Evolutionary conservation across 2,888 invertebrate species (phyloP).

Genomic region (Himalopsyche tibetana): DNA sequence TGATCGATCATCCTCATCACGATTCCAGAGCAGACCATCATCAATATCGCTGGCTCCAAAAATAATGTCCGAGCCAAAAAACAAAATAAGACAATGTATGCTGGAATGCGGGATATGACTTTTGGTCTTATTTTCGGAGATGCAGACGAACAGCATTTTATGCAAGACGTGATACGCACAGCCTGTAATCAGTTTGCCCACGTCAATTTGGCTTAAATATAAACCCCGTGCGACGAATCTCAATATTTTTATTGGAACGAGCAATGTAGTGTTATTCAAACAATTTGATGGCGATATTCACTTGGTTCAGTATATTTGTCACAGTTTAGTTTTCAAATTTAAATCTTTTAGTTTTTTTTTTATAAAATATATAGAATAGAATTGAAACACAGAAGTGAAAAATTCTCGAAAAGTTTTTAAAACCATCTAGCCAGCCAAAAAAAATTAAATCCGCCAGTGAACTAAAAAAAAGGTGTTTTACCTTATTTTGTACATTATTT

Average conservation of each 20-base stretch:
- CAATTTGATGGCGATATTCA: no score
- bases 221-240: not conserved
- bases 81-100: not conserved
- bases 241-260: not conserved
- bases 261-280: no score
- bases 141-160: constrained; percentile 16
- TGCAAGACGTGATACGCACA: constrained; percentile 21
- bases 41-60: not conserved
- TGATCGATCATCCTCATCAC: constrained; percentile 19
- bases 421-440: no score
- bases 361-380: no score
- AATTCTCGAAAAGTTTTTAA: no score
- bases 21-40: not conserved
- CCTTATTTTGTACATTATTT: no score
- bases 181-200: not conserved
- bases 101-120: constrained; percentile 22
- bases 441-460: no score
- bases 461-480: no score
- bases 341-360: no score
- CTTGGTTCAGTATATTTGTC: no score
- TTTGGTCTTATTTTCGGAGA: constrained; percentile 10
- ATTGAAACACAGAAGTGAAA: no score
- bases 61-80: not conserved
- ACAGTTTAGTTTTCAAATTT: no score
- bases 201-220: constrained; percentile 23